Conservation (phyloP, 2,888 invertebrate species). For the Mythimna albipuncta region DNA sequence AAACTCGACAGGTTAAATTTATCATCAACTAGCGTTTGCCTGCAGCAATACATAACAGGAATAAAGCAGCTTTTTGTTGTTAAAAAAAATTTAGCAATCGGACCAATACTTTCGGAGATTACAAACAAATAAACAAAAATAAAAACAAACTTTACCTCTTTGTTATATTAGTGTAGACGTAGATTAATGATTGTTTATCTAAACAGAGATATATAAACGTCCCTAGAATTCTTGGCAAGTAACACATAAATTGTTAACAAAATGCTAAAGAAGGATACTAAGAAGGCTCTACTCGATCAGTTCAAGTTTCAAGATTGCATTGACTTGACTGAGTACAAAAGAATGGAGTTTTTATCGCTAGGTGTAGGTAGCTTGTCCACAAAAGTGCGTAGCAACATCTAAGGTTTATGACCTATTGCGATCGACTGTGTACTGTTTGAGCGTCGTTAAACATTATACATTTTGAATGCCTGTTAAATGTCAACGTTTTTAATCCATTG, state of each 20-base stretch:
- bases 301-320: slow-evolving; percentile 13
- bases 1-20: slow-evolving; percentile 7
- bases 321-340: slow-evolving; percentile 17
- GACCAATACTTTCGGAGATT: too few relatives aligned
- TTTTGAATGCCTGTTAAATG: slow-evolving; percentile 21
- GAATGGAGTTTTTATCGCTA: slow-evolving; percentile 27
- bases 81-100: too few relatives aligned
- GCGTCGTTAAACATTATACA: slow-evolving; percentile 37
- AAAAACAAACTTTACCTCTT: too few relatives aligned
- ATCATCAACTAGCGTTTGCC: neutral
- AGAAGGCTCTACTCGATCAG: neutral
- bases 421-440: slow-evolving; percentile 31
- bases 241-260: neutral
- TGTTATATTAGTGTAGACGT: too few relatives aligned
- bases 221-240: neutral
- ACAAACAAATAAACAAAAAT: too few relatives aligned
- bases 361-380: slow-evolving; percentile 20
- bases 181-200: neutral
- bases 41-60: too few relatives aligned
- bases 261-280: neutral
- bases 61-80: too few relatives aligned
- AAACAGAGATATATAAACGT: neutral
- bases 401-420: slow-evolving; percentile 49
- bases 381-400: slow-evolving; percentile 23
- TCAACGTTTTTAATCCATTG: slow-evolving; percentile 27